Evolutionary conservation across 2,797 vertebrate genomes (phyloP).

Genomic region (Alosa sapidissima): DNA sequence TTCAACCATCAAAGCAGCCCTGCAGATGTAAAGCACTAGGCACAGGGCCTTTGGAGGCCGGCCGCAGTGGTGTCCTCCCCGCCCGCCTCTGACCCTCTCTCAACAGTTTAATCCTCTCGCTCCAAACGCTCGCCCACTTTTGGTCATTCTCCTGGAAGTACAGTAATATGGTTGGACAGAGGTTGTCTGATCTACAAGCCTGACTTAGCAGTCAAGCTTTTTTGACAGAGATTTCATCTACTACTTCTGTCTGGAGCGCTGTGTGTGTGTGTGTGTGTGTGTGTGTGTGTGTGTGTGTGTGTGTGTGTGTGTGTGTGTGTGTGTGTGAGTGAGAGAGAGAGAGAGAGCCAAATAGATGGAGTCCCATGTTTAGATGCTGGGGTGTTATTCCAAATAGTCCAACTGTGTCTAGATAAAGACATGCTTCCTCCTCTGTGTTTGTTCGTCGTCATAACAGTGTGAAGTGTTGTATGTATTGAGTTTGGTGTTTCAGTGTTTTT

Average conservation of each 20-base stretch:
- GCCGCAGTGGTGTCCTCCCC: not conserved
- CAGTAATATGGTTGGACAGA: not conserved
- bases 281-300: not conserved
- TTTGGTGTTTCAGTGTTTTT: not conserved
- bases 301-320: not conserved
- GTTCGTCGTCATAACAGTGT: slow-evolving; percentile 1
- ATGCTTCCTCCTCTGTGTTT: not conserved
- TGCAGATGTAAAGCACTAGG: not conserved
- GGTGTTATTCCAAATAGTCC: not conserved
- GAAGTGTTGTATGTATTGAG: not conserved
- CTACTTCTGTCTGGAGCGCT: not conserved
- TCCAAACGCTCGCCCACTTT: not conserved
- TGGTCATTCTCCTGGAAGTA: not conserved
- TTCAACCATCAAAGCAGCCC: slow-evolving; percentile 9
- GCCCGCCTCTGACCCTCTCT: not conserved
- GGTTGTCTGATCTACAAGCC: not conserved
- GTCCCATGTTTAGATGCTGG: not conserved
- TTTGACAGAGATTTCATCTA: not conserved
- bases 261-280: not conserved
- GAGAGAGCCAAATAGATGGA: not conserved
- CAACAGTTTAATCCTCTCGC: not conserved
- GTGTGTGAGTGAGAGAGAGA: not conserved
- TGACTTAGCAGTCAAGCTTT: not conserved
- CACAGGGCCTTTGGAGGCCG: not conserved
- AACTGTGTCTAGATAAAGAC: not conserved